These are phyloP conservation scores for Melanogrammus aeglefinus DNA, from an alignment of 2,797 vertebrate genomes.

Conservation along the genomic window DNA sequence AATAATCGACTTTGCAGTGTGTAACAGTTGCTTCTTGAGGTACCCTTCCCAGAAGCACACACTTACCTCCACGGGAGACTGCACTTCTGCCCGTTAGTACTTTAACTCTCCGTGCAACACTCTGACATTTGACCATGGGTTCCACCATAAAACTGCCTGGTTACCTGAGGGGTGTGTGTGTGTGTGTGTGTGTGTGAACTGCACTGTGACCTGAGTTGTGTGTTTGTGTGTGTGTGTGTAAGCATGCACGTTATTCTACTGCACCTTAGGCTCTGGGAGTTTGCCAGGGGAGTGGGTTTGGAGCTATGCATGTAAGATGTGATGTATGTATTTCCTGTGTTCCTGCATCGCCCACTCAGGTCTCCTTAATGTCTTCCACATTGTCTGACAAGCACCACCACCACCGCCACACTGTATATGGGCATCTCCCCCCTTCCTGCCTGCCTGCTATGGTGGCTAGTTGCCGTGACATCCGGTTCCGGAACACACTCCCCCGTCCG, in stretches of 20 bases:
- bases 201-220: too few relatives aligned
- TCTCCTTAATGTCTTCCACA: neutral
- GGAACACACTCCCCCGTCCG: neutral
- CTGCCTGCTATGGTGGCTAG: neutral
- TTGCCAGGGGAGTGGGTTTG: neutral
- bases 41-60: neutral
- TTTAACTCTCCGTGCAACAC: neutral
- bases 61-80: neutral
- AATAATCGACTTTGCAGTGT: neutral
- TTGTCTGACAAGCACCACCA: neutral
- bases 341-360: neutral
- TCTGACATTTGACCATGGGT: neutral
- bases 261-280: too few relatives aligned
- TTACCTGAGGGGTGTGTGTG: neutral
- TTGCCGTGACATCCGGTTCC: neutral
- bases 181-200: too few relatives aligned
- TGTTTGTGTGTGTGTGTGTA: neutral
- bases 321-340: conserved; percentile 3
- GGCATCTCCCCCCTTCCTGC: neutral
- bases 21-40: neutral
- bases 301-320: neutral
- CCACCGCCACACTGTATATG: neutral
- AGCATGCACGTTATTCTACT: too few relatives aligned
- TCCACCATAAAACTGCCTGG: too few relatives aligned
- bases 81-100: too few relatives aligned